phyloP scores from a whole-genome alignment of 23 tunicate species.

The Diplosoma virens region DNA sequence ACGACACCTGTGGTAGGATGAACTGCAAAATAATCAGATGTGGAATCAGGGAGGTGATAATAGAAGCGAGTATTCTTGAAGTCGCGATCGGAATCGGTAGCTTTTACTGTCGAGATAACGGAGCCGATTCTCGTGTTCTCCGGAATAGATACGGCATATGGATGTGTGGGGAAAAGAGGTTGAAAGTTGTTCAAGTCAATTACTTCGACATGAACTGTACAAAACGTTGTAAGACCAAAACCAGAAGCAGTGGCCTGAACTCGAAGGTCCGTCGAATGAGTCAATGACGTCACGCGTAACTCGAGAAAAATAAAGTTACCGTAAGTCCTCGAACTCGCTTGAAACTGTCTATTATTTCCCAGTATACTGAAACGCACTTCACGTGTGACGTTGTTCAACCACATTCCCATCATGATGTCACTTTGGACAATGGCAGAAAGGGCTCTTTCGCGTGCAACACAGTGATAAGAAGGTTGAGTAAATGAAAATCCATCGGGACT shows the following conservation, averaged over 20 bases:
- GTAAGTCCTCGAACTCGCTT: not conserved
- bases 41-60: conserved; percentile 32
- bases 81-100: conserved; percentile 59
- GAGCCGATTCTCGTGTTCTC: conserved; percentile 60
- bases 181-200: conserved; percentile 49
- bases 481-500: conserved; percentile 19
- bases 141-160: conserved; percentile 35
- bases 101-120: conserved; percentile 27
- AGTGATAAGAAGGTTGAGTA: conserved; percentile 37
- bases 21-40: conserved; percentile 57
- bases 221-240: conserved; percentile 10
- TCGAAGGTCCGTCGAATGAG: not conserved
- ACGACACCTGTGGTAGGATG: conserved; percentile 65
- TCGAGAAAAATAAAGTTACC: conserved; percentile 61
- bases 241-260: conserved; percentile 38
- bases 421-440: conserved; percentile 31
- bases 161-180: conserved; percentile 47
- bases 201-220: conserved; percentile 43
- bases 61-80: conserved; percentile 45
- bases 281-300: conserved; percentile 17
- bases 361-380: conserved; percentile 25
- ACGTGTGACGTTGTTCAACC: conserved; percentile 15
- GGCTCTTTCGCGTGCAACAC: conserved; percentile 29
- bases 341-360: not conserved
- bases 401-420: conserved; percentile 59